These are phyloP conservation scores for Antennarius maculatus DNA, from an alignment of 2,797 vertebrate genomes.

Conservation along the genomic window DNA sequence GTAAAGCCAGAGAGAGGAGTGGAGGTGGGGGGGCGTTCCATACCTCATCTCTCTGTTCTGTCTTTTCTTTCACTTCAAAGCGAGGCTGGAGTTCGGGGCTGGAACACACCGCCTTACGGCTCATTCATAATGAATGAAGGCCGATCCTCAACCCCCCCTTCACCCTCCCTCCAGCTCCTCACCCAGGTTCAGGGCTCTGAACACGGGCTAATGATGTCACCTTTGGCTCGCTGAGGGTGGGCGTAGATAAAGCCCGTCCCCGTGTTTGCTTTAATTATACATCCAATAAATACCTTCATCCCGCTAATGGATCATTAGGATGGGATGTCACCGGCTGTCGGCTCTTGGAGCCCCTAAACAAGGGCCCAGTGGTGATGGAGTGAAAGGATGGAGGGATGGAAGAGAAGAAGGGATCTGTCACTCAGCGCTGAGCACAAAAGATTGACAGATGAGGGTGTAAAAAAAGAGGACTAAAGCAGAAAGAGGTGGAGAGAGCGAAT, in stretches of 20 bases:
- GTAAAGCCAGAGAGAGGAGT: neutral
- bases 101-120: constrained; percentile 64
- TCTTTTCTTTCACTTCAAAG: constrained; percentile 68
- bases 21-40: constrained; percentile 15
- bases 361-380: constrained; percentile 5
- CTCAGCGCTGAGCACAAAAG: constrained; percentile 23
- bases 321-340: constrained; percentile 24
- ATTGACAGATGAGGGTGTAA: constrained; percentile 53
- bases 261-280: constrained; percentile 68
- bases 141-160: constrained; percentile 5
- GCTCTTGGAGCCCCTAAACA: constrained; percentile 34
- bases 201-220: constrained; percentile 77
- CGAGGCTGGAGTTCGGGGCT: constrained; percentile 62
- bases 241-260: constrained; percentile 39
- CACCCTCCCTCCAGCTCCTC: constrained; percentile 34
- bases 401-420: constrained; percentile 32
- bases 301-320: constrained; percentile 53
- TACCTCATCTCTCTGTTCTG: constrained; percentile 18
- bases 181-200: constrained; percentile 40
- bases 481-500: constrained; percentile 58
- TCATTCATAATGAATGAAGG: constrained; percentile 80
- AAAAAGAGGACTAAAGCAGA: constrained; percentile 36
- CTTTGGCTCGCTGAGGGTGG: constrained; percentile 47
- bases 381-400: constrained; percentile 5
- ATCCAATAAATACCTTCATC: constrained; percentile 65